Base-by-base conservation (phyloP, 2,113 vertebrate genomes). In the Dasypus novemcinctus region DNA sequence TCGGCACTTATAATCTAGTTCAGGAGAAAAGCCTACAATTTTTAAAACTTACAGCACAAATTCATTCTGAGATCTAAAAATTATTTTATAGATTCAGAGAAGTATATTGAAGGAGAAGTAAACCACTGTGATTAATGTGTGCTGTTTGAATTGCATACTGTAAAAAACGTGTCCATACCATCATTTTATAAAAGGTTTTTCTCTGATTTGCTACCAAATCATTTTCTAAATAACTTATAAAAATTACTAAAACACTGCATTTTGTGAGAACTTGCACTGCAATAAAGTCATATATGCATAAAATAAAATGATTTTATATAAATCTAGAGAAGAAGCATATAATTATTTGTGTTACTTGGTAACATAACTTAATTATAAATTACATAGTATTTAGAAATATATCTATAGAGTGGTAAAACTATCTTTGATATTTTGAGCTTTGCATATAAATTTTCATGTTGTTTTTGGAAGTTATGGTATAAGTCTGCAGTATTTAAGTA, bases 311-410 rank as follows among this genome's bases (percentile, higher is more conserved):
- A 29, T 82, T 92, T 87, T 88, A 79, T 49, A 93, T 46, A 74
- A 96, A 90, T 92, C 33, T 92, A 71, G 41, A 91, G 11, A 71
- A 66, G n/a, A 49, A 82, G 7, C 2, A 69, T 72, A n/a, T 96
- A 95, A 95, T 91, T 93, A 93, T 90, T 86, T 4, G 25, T 93
- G 57, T 46, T 94, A 83, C 6, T 85, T 93, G 21, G 31, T 93
- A 14, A 92, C 84, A 79, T 33, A 23, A 59, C 31, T 94, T 95
- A 94, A 94, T 91, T 93, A 33, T 54, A 90, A 90, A 97, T 94
- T 94, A 84, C 11, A 68, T 91, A 21, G 14, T 93, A 88, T 82
- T 90, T 36, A 82, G 17, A 91, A 94, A 93, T 87, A 91, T 46
- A 41, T 91, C 25, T 76, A 41, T 33, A 49, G 29, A 49, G 9